Evolutionary conservation across 2,113 vertebrate species (phyloP), one percentile per base, ranked within the genome.

Genomic region (Fulica atra): DNA sequence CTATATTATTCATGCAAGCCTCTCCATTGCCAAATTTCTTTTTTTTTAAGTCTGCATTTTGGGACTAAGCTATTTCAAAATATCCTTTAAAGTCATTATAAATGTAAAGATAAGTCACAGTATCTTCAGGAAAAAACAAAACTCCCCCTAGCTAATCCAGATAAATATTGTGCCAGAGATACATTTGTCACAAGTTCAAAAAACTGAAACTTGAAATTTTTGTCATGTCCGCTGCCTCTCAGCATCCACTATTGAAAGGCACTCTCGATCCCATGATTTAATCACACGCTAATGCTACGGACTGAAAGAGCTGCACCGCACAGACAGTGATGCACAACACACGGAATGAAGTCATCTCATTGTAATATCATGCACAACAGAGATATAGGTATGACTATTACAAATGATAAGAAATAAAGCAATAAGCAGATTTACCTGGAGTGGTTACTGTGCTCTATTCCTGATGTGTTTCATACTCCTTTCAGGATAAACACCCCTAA

Each of bases 401-500:
- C 33, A 93, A 91, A 95, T 1, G 11, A 23, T 35, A 95, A 92
- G 71, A 93, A 96, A 93, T 18, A 71, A 95, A 96, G 51, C 74
- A 91, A 73, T 51, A 93, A 93, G 61, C 42, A 93, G 86, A 71
- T 97, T 96, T 97, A 97, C 97, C 96, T 97, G 92, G 78, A 91
- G 90, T 10, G 81, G 84, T 88, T 88, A 88, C 38, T 51, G 54
- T 44, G 81, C 13, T 94, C 94, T 92, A 63, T 29, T 95, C 83
- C 88, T 88, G 92, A 64, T 94, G 61, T 88, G 74, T 91, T 73
- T 94, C 91, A 93, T n/a, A 66, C 51, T 96, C 79, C 77, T 95
- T 64, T 86, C 91, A 14, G 8, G 63, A 85, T 63, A 86, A 92
- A 82, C 64, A 89, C 28, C 44, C 65, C 79, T 89, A 69, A 95